phyloP scores from a whole-genome alignment of 2,888 invertebrate species.

The Eilema griseolum region DNA sequence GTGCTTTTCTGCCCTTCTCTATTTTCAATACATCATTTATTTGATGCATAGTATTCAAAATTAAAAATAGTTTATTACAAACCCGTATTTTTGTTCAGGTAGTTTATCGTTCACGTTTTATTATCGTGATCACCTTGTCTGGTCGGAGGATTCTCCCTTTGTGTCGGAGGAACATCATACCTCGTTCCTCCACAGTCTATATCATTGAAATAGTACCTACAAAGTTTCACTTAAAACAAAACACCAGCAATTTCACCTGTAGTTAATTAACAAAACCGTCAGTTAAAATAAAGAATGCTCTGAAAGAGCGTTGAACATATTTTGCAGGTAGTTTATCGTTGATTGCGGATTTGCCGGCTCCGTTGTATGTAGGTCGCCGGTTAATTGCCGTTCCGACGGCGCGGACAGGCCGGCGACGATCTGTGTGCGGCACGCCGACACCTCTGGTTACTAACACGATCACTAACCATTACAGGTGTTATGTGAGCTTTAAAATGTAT shows the following conservation, averaged over 20 bases:
- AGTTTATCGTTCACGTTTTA: too few relatives aligned
- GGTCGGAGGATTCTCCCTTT: too few relatives aligned
- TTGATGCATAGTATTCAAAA: too few relatives aligned
- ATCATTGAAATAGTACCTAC: too few relatives aligned
- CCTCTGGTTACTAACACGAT: conserved; percentile 35
- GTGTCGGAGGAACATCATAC: too few relatives aligned
- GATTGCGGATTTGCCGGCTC: conserved; percentile 37
- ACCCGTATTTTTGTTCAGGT: too few relatives aligned
- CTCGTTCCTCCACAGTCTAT: too few relatives aligned
- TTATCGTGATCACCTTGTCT: too few relatives aligned
- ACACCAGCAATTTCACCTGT: not conserved
- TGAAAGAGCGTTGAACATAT: not conserved
- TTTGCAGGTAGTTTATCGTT: conserved; percentile 7
- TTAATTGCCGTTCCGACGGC: conserved; percentile 62
- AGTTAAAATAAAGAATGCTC: not conserved
- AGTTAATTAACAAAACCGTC: not conserved
- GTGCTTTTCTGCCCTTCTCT: too few relatives aligned
- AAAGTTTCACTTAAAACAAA: too few relatives aligned
- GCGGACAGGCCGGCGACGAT: conserved; percentile 52
- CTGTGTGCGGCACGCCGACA: conserved; percentile 45
- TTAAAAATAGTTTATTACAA: too few relatives aligned
- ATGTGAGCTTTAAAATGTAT: not conserved
- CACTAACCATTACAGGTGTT: not conserved
- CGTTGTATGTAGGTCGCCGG: conserved; percentile 57
- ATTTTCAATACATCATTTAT: too few relatives aligned